Evolutionary conservation across 2,113 vertebrate genomes (phyloP).

Genomic region (Rhynchopsitta pachyrhyncha): DNA sequence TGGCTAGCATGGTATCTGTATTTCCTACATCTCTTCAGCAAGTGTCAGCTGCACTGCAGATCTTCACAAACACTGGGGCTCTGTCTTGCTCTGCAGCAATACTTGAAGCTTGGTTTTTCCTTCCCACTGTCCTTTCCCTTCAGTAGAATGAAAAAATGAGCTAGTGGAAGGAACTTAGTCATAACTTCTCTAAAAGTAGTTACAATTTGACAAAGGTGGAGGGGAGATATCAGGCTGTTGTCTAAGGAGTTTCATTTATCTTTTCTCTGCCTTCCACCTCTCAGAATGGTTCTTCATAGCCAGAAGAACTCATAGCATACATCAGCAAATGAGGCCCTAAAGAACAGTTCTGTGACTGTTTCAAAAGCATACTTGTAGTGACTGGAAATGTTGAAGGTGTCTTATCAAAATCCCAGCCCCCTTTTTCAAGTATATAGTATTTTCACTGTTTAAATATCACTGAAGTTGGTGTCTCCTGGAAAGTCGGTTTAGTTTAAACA

Average conservation of each 20-base stretch:
- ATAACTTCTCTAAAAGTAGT: not conserved
- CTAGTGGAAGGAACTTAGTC: not conserved
- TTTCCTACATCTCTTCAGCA: not conserved
- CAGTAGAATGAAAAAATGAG: not conserved
- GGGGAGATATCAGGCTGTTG: not conserved
- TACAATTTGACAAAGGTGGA: not conserved
- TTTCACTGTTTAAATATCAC: not conserved
- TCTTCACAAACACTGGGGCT: not conserved
- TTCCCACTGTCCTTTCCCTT: not conserved
- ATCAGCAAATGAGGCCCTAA: not conserved
- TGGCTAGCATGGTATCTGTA: constrained; percentile 80
- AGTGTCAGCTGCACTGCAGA: not conserved
- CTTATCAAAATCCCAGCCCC: not conserved
- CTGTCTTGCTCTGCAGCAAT: not conserved
- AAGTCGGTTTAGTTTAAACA: not conserved
- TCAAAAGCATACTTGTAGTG: not conserved
- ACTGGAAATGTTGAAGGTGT: not conserved
- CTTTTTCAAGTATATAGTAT: not conserved
- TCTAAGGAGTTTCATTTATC: not conserved
- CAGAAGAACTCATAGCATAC: not conserved
- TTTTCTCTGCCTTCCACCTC: not conserved
- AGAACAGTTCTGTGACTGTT: not conserved
- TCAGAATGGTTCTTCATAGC: not conserved
- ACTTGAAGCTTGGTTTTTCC: not conserved
- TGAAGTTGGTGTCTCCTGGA: not conserved